These are phyloP conservation scores for Lepidocyrtinus sp. DNA, from an alignment of 2,888 invertebrate species.

Conservation along the genomic window DNA sequence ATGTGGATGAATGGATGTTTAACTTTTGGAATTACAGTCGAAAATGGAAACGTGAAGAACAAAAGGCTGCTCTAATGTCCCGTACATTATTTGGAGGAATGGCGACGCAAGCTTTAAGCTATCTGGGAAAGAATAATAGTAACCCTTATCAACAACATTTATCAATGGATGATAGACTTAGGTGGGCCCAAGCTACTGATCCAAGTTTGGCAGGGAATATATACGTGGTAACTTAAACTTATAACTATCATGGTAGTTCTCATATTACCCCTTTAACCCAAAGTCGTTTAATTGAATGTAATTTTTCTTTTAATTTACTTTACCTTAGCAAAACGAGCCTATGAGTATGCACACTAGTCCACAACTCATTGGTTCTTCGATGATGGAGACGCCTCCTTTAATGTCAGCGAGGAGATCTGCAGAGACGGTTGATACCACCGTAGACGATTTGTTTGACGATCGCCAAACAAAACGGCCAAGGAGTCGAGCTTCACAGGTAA, in stretches of 20 bases:
- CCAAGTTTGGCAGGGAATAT: slow-evolving; percentile 71
- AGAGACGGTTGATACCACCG: slow-evolving; percentile 66
- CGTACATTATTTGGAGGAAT: slow-evolving; percentile 90
- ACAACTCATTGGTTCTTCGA: slow-evolving; percentile 45
- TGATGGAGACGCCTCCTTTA: slow-evolving; percentile 66
- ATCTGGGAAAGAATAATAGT: slow-evolving; percentile 76
- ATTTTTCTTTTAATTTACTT: slow-evolving; percentile 22
- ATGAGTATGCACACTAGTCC: slow-evolving; percentile 66
- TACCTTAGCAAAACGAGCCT: slow-evolving; percentile 67
- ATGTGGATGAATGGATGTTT: no score
- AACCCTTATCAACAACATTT: slow-evolving; percentile 75
- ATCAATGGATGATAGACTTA: slow-evolving; percentile 84
- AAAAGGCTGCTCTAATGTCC: slow-evolving; percentile 78
- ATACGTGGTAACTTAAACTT: slow-evolving; percentile 71
- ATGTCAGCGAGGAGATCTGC: slow-evolving; percentile 65
- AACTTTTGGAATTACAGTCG: slow-evolving; percentile 76
- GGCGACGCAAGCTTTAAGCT: slow-evolving; percentile 76
- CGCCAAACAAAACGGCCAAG: slow-evolving; percentile 67
- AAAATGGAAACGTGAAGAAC: slow-evolving; percentile 87
- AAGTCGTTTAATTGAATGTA: no score
- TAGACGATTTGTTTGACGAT: slow-evolving; percentile 69
- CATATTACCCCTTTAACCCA: background rate
- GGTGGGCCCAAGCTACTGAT: slow-evolving; percentile 93
- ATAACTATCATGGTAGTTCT: background rate
- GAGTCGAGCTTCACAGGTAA: slow-evolving; percentile 69